phyloP scores from a whole-genome alignment of 2,888 invertebrate genomes.

The Chrysolina oricalcia region DNA sequence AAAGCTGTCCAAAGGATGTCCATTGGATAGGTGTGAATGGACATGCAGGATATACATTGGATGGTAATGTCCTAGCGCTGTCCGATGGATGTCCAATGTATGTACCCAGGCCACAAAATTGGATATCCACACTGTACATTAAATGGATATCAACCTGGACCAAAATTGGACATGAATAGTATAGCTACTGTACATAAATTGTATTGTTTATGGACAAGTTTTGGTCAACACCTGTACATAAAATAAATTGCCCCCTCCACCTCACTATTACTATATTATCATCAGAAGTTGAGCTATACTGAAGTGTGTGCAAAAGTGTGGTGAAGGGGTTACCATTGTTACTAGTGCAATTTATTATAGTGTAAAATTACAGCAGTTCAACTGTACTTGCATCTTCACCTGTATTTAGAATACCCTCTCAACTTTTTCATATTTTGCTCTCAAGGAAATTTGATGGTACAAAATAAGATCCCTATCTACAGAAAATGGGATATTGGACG shows the following conservation, averaged over 20 bases:
- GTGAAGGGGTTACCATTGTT: constrained; percentile 1
- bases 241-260: constrained; percentile 6
- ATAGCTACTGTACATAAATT: constrained; percentile 13
- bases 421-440: not conserved
- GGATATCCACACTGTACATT: constrained; percentile 15
- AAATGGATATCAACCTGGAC: not conserved
- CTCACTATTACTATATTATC: not conserved
- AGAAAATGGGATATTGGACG: too few species aligned
- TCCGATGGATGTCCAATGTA: constrained; percentile 7
- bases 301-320: not conserved
- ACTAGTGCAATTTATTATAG: not conserved
- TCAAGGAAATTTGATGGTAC: not conserved
- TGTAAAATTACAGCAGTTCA: not conserved
- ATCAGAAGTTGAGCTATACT: not conserved
- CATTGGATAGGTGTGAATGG: constrained; percentile 22
- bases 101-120: not conserved
- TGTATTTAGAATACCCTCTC: not conserved
- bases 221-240: constrained; percentile 8
- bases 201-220: constrained; percentile 2
- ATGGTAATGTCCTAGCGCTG: not conserved
- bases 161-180: constrained; percentile 9
- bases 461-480: not conserved
- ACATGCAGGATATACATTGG: constrained; percentile 16
- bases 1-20: too few species aligned
- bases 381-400: not conserved